Percentiles rank a stretch among this genome's conserved stretches.
phyloP scores from a whole-genome alignment of 2,113 vertebrate genomes.

The Otus sunia region DNA sequence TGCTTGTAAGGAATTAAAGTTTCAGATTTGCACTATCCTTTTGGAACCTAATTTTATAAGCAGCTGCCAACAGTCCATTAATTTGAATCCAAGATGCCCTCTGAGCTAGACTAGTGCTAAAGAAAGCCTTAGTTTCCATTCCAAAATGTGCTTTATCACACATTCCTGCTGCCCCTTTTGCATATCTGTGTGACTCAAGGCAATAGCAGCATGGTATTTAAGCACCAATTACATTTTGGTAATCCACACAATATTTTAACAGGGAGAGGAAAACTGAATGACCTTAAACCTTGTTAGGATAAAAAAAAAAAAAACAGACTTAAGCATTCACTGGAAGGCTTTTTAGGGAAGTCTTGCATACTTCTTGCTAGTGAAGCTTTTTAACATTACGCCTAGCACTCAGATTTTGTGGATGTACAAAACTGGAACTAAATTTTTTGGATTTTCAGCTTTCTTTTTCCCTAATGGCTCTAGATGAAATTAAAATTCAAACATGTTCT shows the following conservation, averaged over 20 bases:
- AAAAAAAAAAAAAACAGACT: conserved; percentile 29
- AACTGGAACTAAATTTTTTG: background rate
- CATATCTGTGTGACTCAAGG: conserved; percentile 63
- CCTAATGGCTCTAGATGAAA: background rate
- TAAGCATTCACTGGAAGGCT: conserved; percentile 6
- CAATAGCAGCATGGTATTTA: conserved; percentile 13
- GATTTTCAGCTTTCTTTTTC: background rate
- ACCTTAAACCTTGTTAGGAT: conserved; percentile 50
- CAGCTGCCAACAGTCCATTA: conserved; percentile 64
- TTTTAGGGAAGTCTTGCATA: conserved; percentile 29
- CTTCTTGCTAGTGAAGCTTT: background rate
- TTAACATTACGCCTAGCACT: background rate
- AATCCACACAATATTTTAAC: conserved; percentile 42
- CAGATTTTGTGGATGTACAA: background rate
- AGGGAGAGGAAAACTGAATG: conserved; percentile 27
- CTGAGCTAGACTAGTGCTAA: conserved; percentile 31
- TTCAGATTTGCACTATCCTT: conserved; percentile 57
- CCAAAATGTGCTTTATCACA: conserved; percentile 62
- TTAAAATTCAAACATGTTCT: background rate
- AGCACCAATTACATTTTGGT: conserved; percentile 5
- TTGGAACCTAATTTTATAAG: conserved; percentile 70
- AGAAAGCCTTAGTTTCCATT: conserved; percentile 64
- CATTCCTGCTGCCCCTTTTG: conserved; percentile 47
- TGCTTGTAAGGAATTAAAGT: conserved; percentile 49
- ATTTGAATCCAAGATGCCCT: conserved; percentile 72